phyloP scores from a whole-genome alignment of 2,113 vertebrate genomes.

The Anolis carolinensis region DNA sequence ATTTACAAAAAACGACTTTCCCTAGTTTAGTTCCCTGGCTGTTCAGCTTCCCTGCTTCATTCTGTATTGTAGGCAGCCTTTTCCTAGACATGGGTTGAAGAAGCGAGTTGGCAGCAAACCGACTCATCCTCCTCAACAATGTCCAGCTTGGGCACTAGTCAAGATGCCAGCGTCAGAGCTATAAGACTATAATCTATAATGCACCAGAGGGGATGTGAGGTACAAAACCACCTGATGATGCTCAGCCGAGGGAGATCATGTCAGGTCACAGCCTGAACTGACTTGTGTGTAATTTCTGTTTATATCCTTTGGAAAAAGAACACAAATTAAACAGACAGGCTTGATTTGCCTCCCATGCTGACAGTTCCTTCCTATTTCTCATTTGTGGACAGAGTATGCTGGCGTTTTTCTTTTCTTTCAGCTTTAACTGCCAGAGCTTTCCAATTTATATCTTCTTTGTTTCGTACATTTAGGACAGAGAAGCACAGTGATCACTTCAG shows the following conservation, averaged over 20 bases:
- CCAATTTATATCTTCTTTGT: neutral
- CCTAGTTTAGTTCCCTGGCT: neutral
- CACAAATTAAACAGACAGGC: neutral
- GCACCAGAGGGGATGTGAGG: neutral
- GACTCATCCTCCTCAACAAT: neutral
- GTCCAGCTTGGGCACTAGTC: neutral
- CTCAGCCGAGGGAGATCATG: accelerated
- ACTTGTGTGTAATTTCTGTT: neutral
- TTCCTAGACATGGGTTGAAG: neutral
- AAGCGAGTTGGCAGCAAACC: neutral
- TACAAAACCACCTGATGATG: neutral
- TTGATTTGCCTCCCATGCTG: neutral
- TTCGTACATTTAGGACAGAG: too few relatives aligned
- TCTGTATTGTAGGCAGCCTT: neutral
- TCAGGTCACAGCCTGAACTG: accelerated
- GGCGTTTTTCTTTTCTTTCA: neutral
- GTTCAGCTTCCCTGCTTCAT: neutral
- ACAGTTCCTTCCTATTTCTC: neutral
- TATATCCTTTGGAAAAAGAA: neutral
- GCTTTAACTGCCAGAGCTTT: neutral
- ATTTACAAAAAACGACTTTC: neutral
- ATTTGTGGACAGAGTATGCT: accelerated
- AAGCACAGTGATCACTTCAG: neutral
- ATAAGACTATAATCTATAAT: neutral
- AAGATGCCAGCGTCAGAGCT: neutral